Base-by-base conservation (phyloP, 2,113 vertebrate genomes). In the Naja naja region DNA sequence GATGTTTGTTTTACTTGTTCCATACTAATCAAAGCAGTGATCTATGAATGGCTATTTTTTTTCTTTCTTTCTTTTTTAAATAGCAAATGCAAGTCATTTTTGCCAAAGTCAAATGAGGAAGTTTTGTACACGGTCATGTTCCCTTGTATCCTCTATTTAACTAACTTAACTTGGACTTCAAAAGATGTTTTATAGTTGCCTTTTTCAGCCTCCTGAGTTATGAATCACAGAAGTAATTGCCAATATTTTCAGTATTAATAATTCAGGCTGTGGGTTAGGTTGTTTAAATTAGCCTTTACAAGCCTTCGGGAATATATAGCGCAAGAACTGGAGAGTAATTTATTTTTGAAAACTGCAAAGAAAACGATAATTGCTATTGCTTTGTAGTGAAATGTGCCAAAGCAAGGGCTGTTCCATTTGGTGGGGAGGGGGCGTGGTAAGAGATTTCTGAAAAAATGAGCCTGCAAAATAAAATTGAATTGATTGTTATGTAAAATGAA, bases 381-480 rank as follows among this genome's bases (percentile, higher is more conserved):
- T 74, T n/a, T 54, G 49, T 11, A 69, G 9, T 43, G 52, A 22
- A 90, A 53, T 25, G 25, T 54, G n/a, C n/a, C 34, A 54, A 53
- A 81, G 22, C 30, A 54, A 69, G 27, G n/a, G n/a, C 14, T 11
- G 10, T 60, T 60, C 55, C 14, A 39, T 14, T 60, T 8, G 54
- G 1, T 6, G 5, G 5, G 2, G 5, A 1, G 5, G 5, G 2
- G 5, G 3, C 0, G 5, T 2, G 34, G 34, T 1, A 6, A 43
- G 16, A 81, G 74, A 81, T 43, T 81, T 43, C 34, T 81, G 3
- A 22, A 39, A 81, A 49, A 81, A 81, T 3, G 34, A 81, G 18
- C 34, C 74, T 81, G 74, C 7, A 7, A 81, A 81, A 81, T 81
- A 88, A 27, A 52, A 7, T 49, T 25, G 30, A 30, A n/a, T 27